Base-by-base conservation (phyloP, 2,113 vertebrate species). In the Melanocharis versteri region DNA sequence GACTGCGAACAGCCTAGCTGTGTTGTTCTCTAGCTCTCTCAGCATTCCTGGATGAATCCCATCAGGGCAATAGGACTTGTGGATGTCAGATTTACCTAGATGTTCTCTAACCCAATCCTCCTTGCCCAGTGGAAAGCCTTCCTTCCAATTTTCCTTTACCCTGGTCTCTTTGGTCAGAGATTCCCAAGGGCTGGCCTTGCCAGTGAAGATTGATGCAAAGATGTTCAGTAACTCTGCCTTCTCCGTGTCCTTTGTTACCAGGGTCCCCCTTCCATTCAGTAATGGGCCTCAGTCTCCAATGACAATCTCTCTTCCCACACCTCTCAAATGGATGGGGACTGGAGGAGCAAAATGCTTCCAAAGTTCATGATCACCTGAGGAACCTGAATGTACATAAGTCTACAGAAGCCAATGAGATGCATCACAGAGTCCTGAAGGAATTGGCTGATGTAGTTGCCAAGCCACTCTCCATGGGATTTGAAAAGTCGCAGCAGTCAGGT, bases 211-310 rank as follows among this genome's bases (percentile, higher is more conserved):
- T 12, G 4, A 72, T 33, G 37, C 15, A 50, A 48, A 57, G 26
- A 35, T 31, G 12, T 64, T 72, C 27, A 65, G 31, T 15, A 72
- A 23, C 26, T 39, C 33, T 48, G 10, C 33, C 23, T 45, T 73
- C 23, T 51, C 13, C 0, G 0, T 3, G 3, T 39, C 39, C 33
- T 51, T 28, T 39, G 33, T 39, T n/a, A n/a, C 9, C 23, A 30
- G 9, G 6, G 19, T 45, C 15, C 9, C 12, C 4, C 15, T 45
- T 44, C 45, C 60, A 39, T 60, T 75, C 47, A 60, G 19, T 45
- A 66, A 60, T 0, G 10, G 60, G 28, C 13, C 30, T 66, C 19
- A 39, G 28, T 39, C 39, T 40, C n/a, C 53, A 26, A 5, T 13
- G 16, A n/a, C 23, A 75, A 53, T 37, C 24, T 68, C 28, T 73